phyloP scores from a whole-genome alignment of 2,113 vertebrate genomes.

The Pedetes capensis region DNA sequence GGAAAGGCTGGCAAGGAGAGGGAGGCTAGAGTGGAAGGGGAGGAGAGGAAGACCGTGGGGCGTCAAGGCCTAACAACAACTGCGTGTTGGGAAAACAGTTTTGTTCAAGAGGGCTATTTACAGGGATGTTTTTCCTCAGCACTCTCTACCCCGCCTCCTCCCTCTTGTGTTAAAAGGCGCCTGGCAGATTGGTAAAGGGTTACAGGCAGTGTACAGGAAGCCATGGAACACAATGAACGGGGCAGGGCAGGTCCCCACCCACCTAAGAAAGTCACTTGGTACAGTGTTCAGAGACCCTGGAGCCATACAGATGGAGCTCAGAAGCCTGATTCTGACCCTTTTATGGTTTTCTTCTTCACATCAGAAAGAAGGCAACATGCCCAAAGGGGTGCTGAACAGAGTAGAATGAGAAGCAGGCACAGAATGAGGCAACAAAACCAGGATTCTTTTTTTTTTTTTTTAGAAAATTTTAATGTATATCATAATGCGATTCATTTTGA shows the following conservation, averaged over 20 bases:
- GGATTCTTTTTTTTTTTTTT: too few relatives aligned
- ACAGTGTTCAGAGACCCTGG: accelerated
- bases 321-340: not conserved
- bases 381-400: not conserved
- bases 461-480: too few relatives aligned
- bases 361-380: not conserved
- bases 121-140: slow-evolving; percentile 79
- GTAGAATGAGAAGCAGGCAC: not conserved
- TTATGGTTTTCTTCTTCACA: not conserved
- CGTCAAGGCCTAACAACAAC: slow-evolving; percentile 82
- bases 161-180: slow-evolving; percentile 81
- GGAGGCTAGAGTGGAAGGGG: not conserved
- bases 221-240: slow-evolving; percentile 76
- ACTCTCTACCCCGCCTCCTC: slow-evolving; percentile 60
- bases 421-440: not conserved
- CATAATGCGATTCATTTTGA: too few relatives aligned
- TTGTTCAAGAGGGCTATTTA: slow-evolving; percentile 81
- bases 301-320: slow-evolving; percentile 25
- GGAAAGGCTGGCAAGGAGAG: not conserved
- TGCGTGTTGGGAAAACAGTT: slow-evolving; percentile 83
- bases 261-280: slow-evolving; percentile 74
- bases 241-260: slow-evolving; percentile 67
- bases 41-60: slow-evolving; percentile 5
- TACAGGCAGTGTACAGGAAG: slow-evolving; percentile 82
- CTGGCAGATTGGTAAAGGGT: slow-evolving; percentile 83